A percentile compares a stretch with the other conserved stretches of the same genome.
Conservation (phyloP, 2,113 vertebrate genomes). For the Anser cygnoides region DNA sequence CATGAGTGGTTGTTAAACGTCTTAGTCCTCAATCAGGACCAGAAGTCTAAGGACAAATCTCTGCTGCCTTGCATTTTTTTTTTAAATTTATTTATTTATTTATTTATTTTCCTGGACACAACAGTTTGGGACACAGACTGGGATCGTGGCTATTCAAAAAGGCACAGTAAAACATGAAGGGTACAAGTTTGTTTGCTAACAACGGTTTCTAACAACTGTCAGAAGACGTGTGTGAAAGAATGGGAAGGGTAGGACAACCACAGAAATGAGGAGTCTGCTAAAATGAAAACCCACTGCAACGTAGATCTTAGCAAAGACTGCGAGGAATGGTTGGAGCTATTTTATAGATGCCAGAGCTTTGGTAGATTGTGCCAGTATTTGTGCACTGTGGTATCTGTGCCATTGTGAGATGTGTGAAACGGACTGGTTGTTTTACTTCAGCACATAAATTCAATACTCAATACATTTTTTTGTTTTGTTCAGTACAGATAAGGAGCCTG, state of each 20-base stretch:
- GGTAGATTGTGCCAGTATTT: neutral
- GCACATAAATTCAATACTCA: conserved; percentile 17
- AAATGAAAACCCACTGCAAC: neutral
- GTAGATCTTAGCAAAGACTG: neutral
- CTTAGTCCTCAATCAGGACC: neutral
- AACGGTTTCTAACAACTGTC: neutral
- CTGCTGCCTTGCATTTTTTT: neutral
- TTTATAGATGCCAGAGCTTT: neutral
- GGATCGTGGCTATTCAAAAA: neutral
- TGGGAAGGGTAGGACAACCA: neutral
- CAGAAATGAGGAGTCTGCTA: neutral
- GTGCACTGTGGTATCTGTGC: neutral
- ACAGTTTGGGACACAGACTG: neutral
- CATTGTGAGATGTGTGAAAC: neutral
- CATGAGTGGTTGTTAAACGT: neutral
- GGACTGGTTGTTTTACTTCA: conserved; percentile 15
- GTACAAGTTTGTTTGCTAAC: neutral
- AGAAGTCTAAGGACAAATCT: neutral
- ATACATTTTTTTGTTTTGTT: conserved; percentile 32
- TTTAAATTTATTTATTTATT: neutral
- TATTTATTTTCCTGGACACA: neutral
- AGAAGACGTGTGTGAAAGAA: neutral
- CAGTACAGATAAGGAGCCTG: conserved; percentile 38
- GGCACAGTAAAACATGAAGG: neutral
- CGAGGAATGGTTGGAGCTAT: neutral